A percentile compares a stretch with the other conserved stretches of the same genome.
Conservation (phyloP, 2,113 vertebrate genomes). For the Cyanoderma ruficeps region DNA sequence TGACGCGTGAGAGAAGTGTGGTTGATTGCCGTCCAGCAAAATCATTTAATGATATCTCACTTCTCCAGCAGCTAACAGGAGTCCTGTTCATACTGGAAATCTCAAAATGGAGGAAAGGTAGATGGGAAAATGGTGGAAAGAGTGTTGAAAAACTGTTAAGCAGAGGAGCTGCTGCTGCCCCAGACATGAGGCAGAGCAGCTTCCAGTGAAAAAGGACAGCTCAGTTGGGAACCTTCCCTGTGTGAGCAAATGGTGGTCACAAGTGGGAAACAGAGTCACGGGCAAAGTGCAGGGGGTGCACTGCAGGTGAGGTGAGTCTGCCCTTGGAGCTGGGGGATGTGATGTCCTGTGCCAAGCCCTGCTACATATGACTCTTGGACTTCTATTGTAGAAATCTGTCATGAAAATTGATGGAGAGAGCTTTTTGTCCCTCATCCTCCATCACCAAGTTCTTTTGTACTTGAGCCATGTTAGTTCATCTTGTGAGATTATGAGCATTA, state of each 20-base stretch:
- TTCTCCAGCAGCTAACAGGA: neutral
- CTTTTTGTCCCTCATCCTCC: neutral
- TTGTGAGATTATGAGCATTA: neutral
- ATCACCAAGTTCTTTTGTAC: neutral
- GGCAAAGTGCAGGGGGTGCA: neutral
- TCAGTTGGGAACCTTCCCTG: neutral
- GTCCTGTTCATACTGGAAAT: neutral
- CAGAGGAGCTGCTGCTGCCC: neutral
- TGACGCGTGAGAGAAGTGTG: neutral
- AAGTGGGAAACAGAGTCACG: fast-evolving
- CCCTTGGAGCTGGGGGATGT: neutral
- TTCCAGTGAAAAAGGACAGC: neutral
- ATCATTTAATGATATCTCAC: neutral
- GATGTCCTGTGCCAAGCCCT: neutral
- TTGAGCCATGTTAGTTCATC: neutral
- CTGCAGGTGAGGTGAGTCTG: neutral
- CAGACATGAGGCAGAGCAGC: neutral
- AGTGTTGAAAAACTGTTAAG: neutral
- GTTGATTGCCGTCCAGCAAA: neutral
- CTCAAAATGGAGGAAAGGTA: neutral
- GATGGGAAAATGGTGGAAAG: neutral
- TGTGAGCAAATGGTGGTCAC: neutral
- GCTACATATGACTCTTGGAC: neutral
- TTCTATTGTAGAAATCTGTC: neutral
- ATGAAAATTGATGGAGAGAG: neutral